A percentile compares a stretch with the other conserved stretches of the same genome.
phyloP scores from a whole-genome alignment of 2,113 vertebrate species.

The Chiloscyllium plagiosum region DNA sequence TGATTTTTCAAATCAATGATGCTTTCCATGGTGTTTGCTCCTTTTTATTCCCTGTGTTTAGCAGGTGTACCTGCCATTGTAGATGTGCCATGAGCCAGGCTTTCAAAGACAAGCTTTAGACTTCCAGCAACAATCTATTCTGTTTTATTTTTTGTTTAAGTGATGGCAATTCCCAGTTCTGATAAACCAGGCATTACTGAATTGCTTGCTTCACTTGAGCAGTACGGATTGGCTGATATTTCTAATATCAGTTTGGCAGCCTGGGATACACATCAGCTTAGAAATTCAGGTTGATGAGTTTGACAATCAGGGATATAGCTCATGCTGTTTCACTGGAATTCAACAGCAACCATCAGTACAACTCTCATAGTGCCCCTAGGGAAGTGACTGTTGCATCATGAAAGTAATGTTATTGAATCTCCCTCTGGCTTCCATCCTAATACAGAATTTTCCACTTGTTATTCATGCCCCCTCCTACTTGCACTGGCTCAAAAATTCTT shows the following conservation, averaged over 20 bases:
- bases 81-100: not conserved
- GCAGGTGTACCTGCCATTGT: not conserved
- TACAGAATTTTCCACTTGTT: too few species aligned
- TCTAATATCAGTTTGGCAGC: not conserved
- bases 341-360: not conserved
- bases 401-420: too few species aligned
- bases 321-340: not conserved
- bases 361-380: not conserved
- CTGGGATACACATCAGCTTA: not conserved
- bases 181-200: not conserved
- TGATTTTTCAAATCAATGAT: not conserved
- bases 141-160: not conserved
- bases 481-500: too few species aligned
- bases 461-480: too few species aligned
- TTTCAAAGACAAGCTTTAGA: not conserved
- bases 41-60: not conserved
- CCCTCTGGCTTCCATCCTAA: too few species aligned
- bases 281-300: not conserved
- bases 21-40: not conserved
- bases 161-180: not conserved
- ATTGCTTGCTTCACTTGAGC: not conserved
- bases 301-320: not conserved
- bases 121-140: not conserved
- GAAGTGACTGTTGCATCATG: not conserved
- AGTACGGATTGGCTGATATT: not conserved